phyloP scores from a whole-genome alignment of 2,113 vertebrate species.

The Gymnarchus niloticus region DNA sequence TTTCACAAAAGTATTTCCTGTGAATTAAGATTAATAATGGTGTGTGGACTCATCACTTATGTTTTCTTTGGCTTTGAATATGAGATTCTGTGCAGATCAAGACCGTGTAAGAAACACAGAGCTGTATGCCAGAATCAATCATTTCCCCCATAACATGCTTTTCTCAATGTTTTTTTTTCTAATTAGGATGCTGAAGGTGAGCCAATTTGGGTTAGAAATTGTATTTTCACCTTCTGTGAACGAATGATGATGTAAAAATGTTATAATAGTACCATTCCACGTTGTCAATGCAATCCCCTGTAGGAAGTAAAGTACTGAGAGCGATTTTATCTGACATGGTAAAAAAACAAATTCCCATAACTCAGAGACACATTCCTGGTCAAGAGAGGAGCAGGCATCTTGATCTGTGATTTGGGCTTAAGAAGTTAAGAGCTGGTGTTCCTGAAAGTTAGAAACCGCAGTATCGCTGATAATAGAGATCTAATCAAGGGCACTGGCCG shows the following conservation, averaged over 20 bases:
- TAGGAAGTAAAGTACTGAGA: background rate
- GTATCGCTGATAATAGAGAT: background rate
- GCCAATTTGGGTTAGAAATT: background rate
- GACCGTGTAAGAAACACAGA: background rate
- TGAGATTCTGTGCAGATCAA: background rate
- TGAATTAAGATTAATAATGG: background rate
- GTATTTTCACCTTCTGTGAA: background rate
- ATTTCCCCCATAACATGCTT: background rate
- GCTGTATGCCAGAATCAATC: background rate
- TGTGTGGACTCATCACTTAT: background rate
- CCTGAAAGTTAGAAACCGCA: background rate
- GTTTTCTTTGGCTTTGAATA: background rate
- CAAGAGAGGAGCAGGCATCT: background rate
- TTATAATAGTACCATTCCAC: background rate
- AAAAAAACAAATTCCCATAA: background rate
- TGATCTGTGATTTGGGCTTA: background rate
- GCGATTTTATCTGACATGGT: background rate
- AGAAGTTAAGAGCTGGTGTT: background rate
- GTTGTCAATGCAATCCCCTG: background rate
- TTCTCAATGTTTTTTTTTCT: background rate
- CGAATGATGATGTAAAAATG: background rate
- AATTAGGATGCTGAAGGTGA: background rate
- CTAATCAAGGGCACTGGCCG: background rate
- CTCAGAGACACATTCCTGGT: background rate
- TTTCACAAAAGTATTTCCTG: background rate